Base-by-base conservation (phyloP, 2,797 vertebrate species). In the Chrosomus eos region DNA sequence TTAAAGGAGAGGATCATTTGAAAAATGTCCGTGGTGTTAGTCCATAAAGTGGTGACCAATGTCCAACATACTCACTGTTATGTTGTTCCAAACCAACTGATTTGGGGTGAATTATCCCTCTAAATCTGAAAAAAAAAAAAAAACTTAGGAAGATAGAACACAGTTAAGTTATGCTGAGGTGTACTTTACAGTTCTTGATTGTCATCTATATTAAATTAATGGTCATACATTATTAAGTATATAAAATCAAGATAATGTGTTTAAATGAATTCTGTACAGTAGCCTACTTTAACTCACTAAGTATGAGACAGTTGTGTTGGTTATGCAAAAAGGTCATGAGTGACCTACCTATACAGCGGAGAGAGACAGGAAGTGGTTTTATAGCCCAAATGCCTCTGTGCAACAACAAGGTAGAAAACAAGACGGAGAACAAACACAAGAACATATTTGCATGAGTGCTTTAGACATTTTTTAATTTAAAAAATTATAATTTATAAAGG, bases 301-400 rank as follows among this genome's bases (percentile, higher is more conserved):
- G 38, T 48, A 13, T 38, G 40, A 36, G 31, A 40, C 80, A 36
- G 6, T 70, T 70, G 36, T 73, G 80, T 55, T n/a, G 26, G 60
- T 45, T 31, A 38, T 45, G 33, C 19, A 38, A 28, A 80, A 79
- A 3, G 60, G 74, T 7, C 18, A 14, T 19, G 31, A 66, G 58
- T 74, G 81, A 75, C 81, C 81, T 66, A 33, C 26, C 51, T 48
- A 64, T 74, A 16, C 6, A 53, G 33, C 4, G 1, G 48, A 23
- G 11, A 5, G 26, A 70, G 14, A 70, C 5, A 84, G 82, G 82
- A 84, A 70, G 82, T 84, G 74, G 66, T 70, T 84, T 78, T 36
- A n/a, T 36, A 26, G 66, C n/a, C 72, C 51, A 36, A 19, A 40
- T n/a, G 18, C 26, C 21, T 64, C 3, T 75, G 28, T 21, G 60